Evolutionary conservation across 2,888 invertebrate species (phyloP), one percentile per base, ranked within the genome.

Genomic region (Encarsia formosa): DNA sequence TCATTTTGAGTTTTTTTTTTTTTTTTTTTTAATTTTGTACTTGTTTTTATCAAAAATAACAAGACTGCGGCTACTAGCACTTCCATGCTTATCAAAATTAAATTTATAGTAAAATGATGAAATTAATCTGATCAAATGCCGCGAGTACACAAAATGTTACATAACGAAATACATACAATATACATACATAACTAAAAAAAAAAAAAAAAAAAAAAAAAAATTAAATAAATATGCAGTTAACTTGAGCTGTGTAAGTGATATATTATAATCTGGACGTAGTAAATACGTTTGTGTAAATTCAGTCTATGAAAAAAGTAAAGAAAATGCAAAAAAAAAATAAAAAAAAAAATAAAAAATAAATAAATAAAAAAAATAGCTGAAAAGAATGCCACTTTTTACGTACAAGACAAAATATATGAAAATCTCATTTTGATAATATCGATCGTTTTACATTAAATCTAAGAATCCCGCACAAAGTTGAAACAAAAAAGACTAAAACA

Each of bases 241-340:
- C 65, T 67, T 64, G 65, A 69, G 62, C 65, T 66, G 63, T 66
- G 63, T 70, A 70, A 69, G 70, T 70, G 70, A 70, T 68, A 68
- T 70, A 69, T 70, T 70, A 68, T 69, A 71, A 69, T 69, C 69
- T 71, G 68, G 69, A 68, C 59, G 67, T 68, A 70, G 63, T 67
- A 59, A 61, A 65, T 62, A 64, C 69, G 64, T 68, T 70, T 66
- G 65, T 70, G 67, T 66, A 68, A 67, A 68, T 66, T 68, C 64
- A 63, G 63, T 69, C 66, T 62, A 59, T 68, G 69, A 62, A 64
- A 63, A 62, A 65, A 18, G 18, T 24, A 24, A 29, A 42, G 18
- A 42, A 42, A 42, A 31, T 18, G 18, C 11, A 29, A 31, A 22
- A 52, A 52, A 56, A 47, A 37, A 47, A 55, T 38, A 40, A 49